Percentiles rank a stretch among this genome's conserved stretches.
Evolutionary conservation across 2,797 vertebrate genomes (phyloP).

Genomic region (Typhlichthys eigenmanni): DNA sequence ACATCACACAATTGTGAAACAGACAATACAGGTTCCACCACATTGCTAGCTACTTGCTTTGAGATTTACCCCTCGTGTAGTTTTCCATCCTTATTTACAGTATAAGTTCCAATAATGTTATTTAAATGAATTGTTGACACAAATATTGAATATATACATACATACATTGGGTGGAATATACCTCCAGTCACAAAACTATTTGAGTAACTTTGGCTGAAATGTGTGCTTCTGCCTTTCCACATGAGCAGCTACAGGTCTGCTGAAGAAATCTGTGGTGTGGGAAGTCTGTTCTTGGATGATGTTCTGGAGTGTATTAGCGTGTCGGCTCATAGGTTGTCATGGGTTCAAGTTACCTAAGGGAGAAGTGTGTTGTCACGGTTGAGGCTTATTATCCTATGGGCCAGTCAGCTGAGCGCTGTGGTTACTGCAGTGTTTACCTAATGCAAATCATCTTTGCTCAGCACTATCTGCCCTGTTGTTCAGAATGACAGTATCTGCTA

Average conservation of each 20-base stretch:
- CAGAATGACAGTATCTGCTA: conserved; percentile 62
- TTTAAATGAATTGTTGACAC: too few relatives aligned
- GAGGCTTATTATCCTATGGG: conserved; percentile 46
- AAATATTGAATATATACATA: too few relatives aligned
- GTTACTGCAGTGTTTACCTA: conserved; percentile 69
- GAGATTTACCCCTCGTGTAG: not conserved
- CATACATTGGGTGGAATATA: too few relatives aligned
- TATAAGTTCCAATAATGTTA: too few relatives aligned
- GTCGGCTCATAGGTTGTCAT: not conserved
- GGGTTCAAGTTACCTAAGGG: conserved; percentile 15
- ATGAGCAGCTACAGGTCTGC: too few relatives aligned
- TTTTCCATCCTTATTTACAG: too few relatives aligned
- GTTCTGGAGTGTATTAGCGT: not conserved
- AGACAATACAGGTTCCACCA: conserved; percentile 54
- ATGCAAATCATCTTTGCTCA: conserved; percentile 69
- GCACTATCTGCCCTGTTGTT: conserved; percentile 74
- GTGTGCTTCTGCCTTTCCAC: too few relatives aligned
- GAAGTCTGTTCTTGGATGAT: not conserved
- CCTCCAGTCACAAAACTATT: too few relatives aligned
- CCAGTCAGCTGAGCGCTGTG: conserved; percentile 57
- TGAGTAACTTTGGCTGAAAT: too few relatives aligned
- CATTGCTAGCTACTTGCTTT: conserved; percentile 34
- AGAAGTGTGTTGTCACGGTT: conserved; percentile 59
- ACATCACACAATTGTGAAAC: conserved; percentile 27
- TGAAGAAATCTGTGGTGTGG: not conserved